Evolutionary conservation across 2,113 vertebrate genomes (phyloP).

Genomic region (Tapirus terrestris): DNA sequence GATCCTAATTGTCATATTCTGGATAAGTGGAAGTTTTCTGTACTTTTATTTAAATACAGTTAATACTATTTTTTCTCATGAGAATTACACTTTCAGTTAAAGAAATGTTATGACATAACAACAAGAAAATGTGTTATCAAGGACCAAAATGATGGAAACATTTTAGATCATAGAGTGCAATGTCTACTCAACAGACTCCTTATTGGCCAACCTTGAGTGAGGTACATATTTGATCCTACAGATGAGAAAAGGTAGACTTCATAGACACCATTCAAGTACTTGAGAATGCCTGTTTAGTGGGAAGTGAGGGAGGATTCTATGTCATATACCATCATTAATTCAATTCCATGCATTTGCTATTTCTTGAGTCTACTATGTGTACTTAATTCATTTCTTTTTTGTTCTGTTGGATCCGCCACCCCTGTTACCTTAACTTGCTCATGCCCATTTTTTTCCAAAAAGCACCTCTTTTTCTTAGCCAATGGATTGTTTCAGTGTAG

Average conservation of each 20-base stretch:
- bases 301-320: neutral
- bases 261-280: neutral
- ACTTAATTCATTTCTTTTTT: neutral
- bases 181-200: neutral
- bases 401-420: neutral
- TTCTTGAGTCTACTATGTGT: neutral
- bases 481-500: neutral
- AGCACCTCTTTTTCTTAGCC: neutral
- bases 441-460: neutral
- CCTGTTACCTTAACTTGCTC: neutral
- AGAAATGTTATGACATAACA: neutral
- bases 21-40: neutral
- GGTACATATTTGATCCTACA: neutral
- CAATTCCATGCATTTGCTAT: neutral
- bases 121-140: neutral
- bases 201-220: neutral
- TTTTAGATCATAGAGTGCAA: neutral
- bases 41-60: constrained; percentile 3
- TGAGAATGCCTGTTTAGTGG: neutral
- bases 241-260: neutral
- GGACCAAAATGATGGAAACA: neutral
- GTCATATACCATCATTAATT: neutral
- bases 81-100: neutral
- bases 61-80: neutral
- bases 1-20: constrained; percentile 8